A percentile compares a stretch with the other conserved stretches of the same genome.
phyloP scores from a whole-genome alignment of 2,888 invertebrate species.

The Bhutanitis thaidina region DNA sequence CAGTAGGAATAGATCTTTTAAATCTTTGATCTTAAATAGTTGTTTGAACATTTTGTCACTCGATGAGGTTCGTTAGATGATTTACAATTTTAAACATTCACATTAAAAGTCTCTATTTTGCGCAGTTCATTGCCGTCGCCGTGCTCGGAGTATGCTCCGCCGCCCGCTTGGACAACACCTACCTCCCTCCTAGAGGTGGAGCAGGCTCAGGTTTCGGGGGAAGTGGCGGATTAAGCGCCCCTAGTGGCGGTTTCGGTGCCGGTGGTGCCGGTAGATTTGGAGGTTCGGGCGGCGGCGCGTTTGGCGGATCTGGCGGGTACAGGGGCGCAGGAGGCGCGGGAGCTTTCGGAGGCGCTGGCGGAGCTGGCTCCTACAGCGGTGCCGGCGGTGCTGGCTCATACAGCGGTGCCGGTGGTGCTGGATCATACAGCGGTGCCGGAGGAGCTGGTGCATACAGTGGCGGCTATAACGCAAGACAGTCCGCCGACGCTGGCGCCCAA shows the following conservation, averaged over 20 bases:
- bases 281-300: slow-evolving; percentile 24
- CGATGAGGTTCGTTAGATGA: no score
- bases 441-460: slow-evolving; percentile 32
- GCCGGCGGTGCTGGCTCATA: slow-evolving; percentile 29
- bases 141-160: slow-evolving; percentile 67
- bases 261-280: slow-evolving; percentile 30
- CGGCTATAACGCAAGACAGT: slow-evolving; percentile 34
- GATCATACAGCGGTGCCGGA: slow-evolving; percentile 29
- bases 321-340: slow-evolving; percentile 25
- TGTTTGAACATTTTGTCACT: no score
- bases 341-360: slow-evolving; percentile 26
- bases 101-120: no score
- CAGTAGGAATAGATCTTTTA: no score
- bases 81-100: no score
- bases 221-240: slow-evolving; percentile 36
- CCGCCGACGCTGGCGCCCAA: slow-evolving; percentile 62
- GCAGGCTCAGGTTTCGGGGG: slow-evolving; percentile 61
- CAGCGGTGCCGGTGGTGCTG: slow-evolving; percentile 29
- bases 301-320: slow-evolving; percentile 26
- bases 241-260: slow-evolving; percentile 25
- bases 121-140: slow-evolving; percentile 68
- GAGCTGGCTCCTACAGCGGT: slow-evolving; percentile 31
- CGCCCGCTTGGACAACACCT: slow-evolving; percentile 71
- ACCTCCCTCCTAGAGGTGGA: slow-evolving; percentile 71
- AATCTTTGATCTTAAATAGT: no score